These are phyloP conservation scores for Corythornis leucogaster DNA, from an alignment of 2,797 vertebrate genomes.

Conservation along the genomic window DNA sequence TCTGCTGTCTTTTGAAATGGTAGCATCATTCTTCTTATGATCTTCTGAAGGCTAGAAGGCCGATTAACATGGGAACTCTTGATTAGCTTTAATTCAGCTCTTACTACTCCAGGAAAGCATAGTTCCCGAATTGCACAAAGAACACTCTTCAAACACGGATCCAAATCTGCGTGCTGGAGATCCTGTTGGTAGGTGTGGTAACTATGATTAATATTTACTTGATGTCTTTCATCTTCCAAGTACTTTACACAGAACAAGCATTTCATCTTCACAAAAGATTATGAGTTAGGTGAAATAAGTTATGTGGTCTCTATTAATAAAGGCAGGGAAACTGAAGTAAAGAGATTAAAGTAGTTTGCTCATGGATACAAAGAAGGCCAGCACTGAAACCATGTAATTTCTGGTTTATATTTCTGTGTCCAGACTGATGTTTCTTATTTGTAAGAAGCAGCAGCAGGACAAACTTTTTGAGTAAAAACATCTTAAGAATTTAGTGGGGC, in stretches of 20 bases:
- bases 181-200: slow-evolving; percentile 57
- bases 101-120: slow-evolving; percentile 7
- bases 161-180: slow-evolving; percentile 16
- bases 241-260: slow-evolving; percentile 36
- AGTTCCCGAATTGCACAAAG: slow-evolving; percentile 48
- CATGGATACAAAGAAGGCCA: not conserved
- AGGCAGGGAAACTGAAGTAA: not conserved
- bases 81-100: slow-evolving; percentile 55
- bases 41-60: slow-evolving; percentile 30
- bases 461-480: not conserved
- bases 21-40: slow-evolving; percentile 35
- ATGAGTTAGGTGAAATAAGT: slow-evolving; percentile 29
- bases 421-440: not conserved
- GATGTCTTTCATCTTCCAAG: slow-evolving; percentile 50
- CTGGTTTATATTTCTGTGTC: not conserved
- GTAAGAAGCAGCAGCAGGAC: not conserved
- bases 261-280: slow-evolving; percentile 28
- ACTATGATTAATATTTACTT: slow-evolving; percentile 53
- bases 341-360: slow-evolving; percentile 19
- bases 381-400: not conserved
- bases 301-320: slow-evolving; percentile 6
- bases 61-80: slow-evolving; percentile 41
- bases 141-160: slow-evolving; percentile 8
- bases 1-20: slow-evolving; percentile 45
- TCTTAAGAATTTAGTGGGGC: not conserved